Evolutionary conservation across 2,888 invertebrate species (phyloP).

Genomic region (Anarsia innoxiella): DNA sequence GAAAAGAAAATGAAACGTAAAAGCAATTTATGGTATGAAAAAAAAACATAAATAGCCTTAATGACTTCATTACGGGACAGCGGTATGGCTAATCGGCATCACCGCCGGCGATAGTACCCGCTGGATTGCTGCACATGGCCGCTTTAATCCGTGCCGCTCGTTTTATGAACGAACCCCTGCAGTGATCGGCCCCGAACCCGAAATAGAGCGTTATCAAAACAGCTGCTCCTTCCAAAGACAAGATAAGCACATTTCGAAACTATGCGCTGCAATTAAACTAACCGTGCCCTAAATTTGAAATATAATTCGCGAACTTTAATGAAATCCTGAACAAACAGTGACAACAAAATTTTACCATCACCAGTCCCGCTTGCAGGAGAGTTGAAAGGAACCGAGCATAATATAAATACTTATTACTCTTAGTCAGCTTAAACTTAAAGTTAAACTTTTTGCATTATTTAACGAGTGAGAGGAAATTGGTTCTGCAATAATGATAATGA

Average conservation of each 20-base stretch:
- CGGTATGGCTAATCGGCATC: constrained; percentile 45
- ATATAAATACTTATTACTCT: too few relatives aligned
- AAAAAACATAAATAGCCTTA: constrained; percentile 21
- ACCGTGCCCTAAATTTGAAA: too few relatives aligned
- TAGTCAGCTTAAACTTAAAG: too few relatives aligned
- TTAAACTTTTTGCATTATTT: constrained; percentile 46
- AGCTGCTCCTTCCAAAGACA: constrained; percentile 6
- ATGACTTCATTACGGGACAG: constrained; percentile 21
- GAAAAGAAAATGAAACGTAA: too few relatives aligned
- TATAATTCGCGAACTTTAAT: constrained; percentile 2
- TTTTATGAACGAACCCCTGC: constrained; percentile 20
- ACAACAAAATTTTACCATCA: constrained; percentile 1
- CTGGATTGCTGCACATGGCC: constrained; percentile 48
- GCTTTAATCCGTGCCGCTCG: constrained; percentile 29
- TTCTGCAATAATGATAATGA: constrained; percentile 24
- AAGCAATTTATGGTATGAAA: too few relatives aligned
- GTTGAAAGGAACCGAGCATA: constrained; percentile 11
- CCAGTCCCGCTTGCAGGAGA: constrained; percentile 2
- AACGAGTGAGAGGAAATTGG: constrained; percentile 31
- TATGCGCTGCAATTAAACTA: too few relatives aligned
- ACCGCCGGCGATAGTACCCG: constrained; percentile 10
- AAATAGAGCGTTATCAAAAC: constrained; percentile 11
- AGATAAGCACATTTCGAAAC: too few relatives aligned
- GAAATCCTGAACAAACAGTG: constrained; percentile 2
- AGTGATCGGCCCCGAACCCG: constrained; percentile 6